Percentiles rank a stretch among this genome's conserved stretches.
These are phyloP conservation scores for Tinea pellionella DNA, from an alignment of 2,888 invertebrate genomes.

Conservation along the genomic window DNA sequence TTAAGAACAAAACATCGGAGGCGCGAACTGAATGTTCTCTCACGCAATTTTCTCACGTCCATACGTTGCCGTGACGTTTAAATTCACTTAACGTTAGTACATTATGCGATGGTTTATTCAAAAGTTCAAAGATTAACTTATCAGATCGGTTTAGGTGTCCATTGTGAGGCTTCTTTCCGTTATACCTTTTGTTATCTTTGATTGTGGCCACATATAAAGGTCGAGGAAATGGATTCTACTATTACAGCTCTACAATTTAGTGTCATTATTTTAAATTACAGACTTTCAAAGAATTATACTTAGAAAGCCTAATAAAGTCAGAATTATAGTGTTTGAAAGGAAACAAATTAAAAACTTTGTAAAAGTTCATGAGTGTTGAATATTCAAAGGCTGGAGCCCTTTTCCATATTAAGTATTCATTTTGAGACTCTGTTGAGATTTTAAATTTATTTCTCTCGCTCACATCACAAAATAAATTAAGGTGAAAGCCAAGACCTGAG, in stretches of 20 bases:
- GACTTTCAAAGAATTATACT: too few species aligned
- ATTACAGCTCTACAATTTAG: too few species aligned
- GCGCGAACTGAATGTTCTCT: constrained; percentile 8
- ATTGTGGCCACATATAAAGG: not conserved
- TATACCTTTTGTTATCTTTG: not conserved
- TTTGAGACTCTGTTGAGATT: not conserved
- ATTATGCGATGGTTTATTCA: not conserved
- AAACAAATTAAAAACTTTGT: not conserved
- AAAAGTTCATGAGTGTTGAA: not conserved
- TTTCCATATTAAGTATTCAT: constrained; percentile 2
- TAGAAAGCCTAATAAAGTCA: not conserved
- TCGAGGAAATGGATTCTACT: not conserved
- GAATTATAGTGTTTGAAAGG: not conserved
- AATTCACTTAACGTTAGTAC: not conserved
- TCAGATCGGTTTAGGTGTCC: not conserved
- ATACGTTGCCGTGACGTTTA: not conserved
- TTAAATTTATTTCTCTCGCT: too few species aligned
- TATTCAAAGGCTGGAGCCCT: not conserved
- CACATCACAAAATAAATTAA: too few species aligned
- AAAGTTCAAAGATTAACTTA: not conserved
- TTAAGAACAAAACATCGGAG: constrained; percentile 7
- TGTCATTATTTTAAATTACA: too few species aligned
- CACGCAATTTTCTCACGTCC: not conserved
- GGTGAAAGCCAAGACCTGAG: too few species aligned
- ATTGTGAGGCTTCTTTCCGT: not conserved